A percentile compares a stretch with the other conserved stretches of the same genome.
Conservation (phyloP, 2,888 invertebrate species). For the Phoenoteleia sp. region DNA sequence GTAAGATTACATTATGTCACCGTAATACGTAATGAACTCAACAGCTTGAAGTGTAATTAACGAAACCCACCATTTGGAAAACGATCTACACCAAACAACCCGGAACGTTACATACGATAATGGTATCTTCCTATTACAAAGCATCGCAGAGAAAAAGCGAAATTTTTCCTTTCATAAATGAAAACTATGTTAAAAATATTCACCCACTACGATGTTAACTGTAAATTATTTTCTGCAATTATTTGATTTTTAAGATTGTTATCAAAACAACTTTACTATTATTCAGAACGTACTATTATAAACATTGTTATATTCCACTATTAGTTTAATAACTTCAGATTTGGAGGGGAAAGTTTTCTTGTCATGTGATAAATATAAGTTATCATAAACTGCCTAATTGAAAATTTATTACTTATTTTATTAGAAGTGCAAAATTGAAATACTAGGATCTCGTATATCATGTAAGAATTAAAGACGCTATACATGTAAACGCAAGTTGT, state of each 20-base stretch:
- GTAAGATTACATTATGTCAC: conserved; percentile 26
- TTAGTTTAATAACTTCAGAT: too few species aligned
- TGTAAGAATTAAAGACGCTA: too few species aligned
- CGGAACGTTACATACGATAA: conserved; percentile 8
- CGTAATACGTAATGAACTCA: conserved; percentile 39
- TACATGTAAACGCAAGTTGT: too few species aligned
- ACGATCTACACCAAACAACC: conserved; percentile 16
- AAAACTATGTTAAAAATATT: conserved; percentile 24
- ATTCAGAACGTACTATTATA: too few species aligned
- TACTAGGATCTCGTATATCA: too few species aligned
- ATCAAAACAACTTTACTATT: conserved; percentile 12
- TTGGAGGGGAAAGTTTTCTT: too few species aligned
- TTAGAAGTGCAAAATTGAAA: too few species aligned
- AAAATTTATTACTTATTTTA: too few species aligned
- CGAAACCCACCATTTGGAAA: conserved; percentile 23
- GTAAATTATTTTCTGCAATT: conserved; percentile 5
- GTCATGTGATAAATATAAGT: too few species aligned
- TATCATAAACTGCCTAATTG: too few species aligned
- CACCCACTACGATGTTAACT: too few species aligned
- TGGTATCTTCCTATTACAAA: background rate
- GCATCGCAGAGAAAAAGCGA: conserved; percentile 1
- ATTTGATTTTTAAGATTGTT: conserved; percentile 4
- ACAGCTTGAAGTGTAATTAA: conserved; percentile 51
- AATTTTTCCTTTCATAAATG: conserved; percentile 39
- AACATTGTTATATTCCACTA: too few species aligned